Conservation (phyloP, 2,888 invertebrate genomes). For the Pyrrhia umbra region DNA sequence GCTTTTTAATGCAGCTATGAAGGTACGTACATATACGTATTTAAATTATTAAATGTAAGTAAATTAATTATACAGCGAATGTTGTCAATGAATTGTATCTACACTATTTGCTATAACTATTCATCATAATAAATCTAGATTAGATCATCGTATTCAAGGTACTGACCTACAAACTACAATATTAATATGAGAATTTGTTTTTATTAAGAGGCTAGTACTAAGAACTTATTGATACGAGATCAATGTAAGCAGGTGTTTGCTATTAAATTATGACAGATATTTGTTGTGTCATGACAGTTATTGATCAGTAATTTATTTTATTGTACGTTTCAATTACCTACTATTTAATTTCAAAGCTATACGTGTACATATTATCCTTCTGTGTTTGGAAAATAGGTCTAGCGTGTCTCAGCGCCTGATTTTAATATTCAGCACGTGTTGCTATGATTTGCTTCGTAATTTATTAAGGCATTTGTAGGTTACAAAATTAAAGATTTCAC, state of each 20-base stretch:
- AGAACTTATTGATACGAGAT: conserved; percentile 13
- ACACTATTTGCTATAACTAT: not conserved
- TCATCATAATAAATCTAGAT: conserved; percentile 15
- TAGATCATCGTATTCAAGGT: conserved; percentile 34
- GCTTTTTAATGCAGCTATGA: too few relatives aligned
- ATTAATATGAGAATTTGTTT: conserved; percentile 30
- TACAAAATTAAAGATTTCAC: not conserved
- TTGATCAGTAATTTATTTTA: not conserved
- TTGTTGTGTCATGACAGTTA: conserved; percentile 26
- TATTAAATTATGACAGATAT: conserved; percentile 21
- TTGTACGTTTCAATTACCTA: too few relatives aligned
- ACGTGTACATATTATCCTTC: too few relatives aligned
- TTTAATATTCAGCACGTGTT: not conserved
- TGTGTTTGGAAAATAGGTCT: too few relatives aligned
- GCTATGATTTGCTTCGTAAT: not conserved
- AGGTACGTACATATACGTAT: too few relatives aligned
- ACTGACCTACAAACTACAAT: conserved; percentile 38
- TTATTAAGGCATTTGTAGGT: not conserved
- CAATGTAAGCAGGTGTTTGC: conserved; percentile 12
- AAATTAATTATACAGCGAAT: too few relatives aligned
- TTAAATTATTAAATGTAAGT: too few relatives aligned
- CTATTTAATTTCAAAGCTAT: not conserved
- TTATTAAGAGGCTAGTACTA: conserved; percentile 3
- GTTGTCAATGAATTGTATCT: too few relatives aligned
- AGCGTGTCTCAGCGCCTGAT: not conserved